These are phyloP conservation scores for Drosophila kanekoi DNA, from an alignment of 2,888 invertebrate species.

Conservation along the genomic window DNA sequence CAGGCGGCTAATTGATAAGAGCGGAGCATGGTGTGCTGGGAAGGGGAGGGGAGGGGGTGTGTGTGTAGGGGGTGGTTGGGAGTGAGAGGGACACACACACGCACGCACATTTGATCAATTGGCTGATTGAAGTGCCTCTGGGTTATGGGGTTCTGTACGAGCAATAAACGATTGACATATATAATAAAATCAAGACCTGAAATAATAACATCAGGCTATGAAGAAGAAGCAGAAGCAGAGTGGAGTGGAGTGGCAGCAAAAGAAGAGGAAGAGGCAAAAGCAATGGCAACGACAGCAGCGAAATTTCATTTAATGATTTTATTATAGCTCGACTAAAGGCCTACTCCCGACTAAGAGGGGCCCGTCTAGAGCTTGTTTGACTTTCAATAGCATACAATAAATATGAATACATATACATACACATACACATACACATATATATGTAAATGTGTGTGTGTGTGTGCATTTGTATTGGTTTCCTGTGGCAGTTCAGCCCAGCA, in stretches of 20 bases:
- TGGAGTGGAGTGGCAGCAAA: not conserved
- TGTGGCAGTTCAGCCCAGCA: conserved; percentile 51
- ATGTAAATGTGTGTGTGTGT: conserved; percentile 3
- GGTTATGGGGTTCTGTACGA: conserved; percentile 32
- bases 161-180: conserved; percentile 53
- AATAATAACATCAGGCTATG: conserved; percentile 36
- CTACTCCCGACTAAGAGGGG: not conserved
- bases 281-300: conserved; percentile 17
- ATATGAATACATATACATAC: conserved; percentile 20
- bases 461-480: conserved; percentile 34
- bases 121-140: conserved; percentile 41
- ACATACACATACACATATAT: not conserved
- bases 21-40: not conserved
- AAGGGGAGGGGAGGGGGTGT: too few relatives aligned
- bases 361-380: conserved; percentile 21
- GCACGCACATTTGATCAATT: conserved; percentile 13
- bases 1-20: conserved; percentile 40
- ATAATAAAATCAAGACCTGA: conserved; percentile 53
- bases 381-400: conserved; percentile 37
- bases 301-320: conserved; percentile 68
- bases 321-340: conserved; percentile 44
- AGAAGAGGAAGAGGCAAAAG: conserved; percentile 1
- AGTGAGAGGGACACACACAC: too few relatives aligned
- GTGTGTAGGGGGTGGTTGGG: too few relatives aligned
- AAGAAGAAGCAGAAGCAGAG: conserved; percentile 2